Evolutionary conservation across 2,888 invertebrate species (phyloP).

Genomic region (Cetonia aurata): DNA sequence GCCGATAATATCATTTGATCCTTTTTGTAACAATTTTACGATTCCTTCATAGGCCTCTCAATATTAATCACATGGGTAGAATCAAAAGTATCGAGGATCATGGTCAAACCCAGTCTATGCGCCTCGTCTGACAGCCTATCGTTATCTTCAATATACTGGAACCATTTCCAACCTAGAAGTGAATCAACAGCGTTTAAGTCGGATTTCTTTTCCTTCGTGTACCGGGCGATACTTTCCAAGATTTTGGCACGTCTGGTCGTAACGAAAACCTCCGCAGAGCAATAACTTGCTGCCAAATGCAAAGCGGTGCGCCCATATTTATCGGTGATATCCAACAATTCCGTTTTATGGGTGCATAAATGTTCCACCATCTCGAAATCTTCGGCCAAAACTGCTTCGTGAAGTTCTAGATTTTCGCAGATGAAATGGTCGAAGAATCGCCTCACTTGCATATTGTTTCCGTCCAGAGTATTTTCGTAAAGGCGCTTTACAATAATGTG

Average conservation of each 20-base stretch:
- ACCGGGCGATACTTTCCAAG: constrained; percentile 1
- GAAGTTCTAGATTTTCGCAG: constrained; percentile 8
- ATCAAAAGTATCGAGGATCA: neutral
- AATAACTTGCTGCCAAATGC: constrained; percentile 20
- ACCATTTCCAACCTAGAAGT: constrained; percentile 7
- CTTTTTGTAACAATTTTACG: no score
- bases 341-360: constrained; percentile 2
- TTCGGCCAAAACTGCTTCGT: constrained; percentile 12
- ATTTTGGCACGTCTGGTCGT: neutral
- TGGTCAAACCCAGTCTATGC: constrained; percentile 3
- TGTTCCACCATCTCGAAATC: constrained; percentile 8
- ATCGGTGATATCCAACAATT: neutral
- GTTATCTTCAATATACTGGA: constrained; percentile 3
- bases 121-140: neutral
- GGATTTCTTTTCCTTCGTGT: constrained; percentile 1
- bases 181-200: neutral
- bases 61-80: constrained; percentile 3
- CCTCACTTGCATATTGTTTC: neutral
- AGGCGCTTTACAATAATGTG: neutral
- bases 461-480: neutral
- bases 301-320: neutral
- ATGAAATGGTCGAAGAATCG: constrained; percentile 9
- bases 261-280: neutral
- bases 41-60: neutral
- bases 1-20: no score